phyloP scores from a whole-genome alignment of 2,888 invertebrate species.

The Caenorhabditis uteleia region DNA sequence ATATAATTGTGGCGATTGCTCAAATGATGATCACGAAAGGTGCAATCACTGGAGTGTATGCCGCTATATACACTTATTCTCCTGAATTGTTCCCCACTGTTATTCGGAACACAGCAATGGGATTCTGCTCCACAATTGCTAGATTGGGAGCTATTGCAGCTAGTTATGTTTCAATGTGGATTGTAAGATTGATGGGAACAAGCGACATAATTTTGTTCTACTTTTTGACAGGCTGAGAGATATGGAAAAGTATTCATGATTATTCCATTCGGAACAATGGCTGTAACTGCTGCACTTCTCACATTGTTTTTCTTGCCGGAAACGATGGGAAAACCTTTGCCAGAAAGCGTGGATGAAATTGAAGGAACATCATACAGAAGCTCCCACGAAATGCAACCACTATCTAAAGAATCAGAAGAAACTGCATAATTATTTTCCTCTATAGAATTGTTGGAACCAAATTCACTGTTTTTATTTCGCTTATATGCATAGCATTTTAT shows the following conservation, averaged over 20 bases:
- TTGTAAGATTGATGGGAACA: constrained; percentile 48
- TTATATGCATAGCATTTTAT: constrained; percentile 4
- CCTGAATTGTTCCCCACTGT: constrained; percentile 89
- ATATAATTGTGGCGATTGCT: constrained; percentile 42
- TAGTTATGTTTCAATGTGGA: constrained; percentile 78
- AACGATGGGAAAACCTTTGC: constrained; percentile 63
- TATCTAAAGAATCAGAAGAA: constrained; percentile 22
- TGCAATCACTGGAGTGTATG: constrained; percentile 83
- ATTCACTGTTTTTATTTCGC: background rate
- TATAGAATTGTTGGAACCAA: background rate
- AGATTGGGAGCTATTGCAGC: constrained; percentile 85
- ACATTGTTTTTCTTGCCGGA: constrained; percentile 65
- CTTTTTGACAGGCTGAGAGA: constrained; percentile 42
- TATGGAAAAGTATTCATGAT: constrained; percentile 64
- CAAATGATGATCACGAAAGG: constrained; percentile 81
- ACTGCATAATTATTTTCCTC: constrained; percentile 17
- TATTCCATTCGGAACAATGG: constrained; percentile 63
- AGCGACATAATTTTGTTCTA: background rate
- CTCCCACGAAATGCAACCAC: constrained; percentile 30
- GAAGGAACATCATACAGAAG: constrained; percentile 24
- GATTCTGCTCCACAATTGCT: constrained; percentile 84
- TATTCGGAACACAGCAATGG: constrained; percentile 81
- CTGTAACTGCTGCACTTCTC: constrained; percentile 57
- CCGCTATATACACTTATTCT: constrained; percentile 85
- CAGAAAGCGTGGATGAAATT: constrained; percentile 66